These are phyloP conservation scores for Psettodes erumei DNA, from an alignment of 2,113 vertebrate genomes.

Conservation along the genomic window DNA sequence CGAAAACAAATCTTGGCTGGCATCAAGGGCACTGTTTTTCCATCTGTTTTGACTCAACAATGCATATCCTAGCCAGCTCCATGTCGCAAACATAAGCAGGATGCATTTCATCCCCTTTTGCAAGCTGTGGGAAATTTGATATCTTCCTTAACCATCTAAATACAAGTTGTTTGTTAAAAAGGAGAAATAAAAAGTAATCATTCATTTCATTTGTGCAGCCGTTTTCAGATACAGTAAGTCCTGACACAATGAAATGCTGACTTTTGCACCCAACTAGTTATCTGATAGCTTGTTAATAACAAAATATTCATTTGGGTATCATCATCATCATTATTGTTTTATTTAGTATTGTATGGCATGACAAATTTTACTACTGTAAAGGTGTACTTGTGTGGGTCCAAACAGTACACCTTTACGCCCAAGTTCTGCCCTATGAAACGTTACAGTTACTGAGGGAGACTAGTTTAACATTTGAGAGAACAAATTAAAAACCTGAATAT, in stretches of 20 bases:
- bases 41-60: slow-evolving; percentile 46
- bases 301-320: background rate
- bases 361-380: background rate
- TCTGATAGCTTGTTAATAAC: background rate
- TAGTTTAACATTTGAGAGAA: too few species aligned
- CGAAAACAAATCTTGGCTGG: slow-evolving; percentile 33
- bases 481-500: too few species aligned
- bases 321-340: background rate
- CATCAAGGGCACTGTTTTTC: slow-evolving; percentile 12
- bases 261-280: background rate
- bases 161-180: slow-evolving; percentile 19
- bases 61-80: slow-evolving; percentile 1
- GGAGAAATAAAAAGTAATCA: slow-evolving; percentile 25
- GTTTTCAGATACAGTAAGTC: slow-evolving; percentile 9
- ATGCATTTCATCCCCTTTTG: slow-evolving; percentile 24
- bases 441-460: too few species aligned
- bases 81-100: slow-evolving; percentile 16
- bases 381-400: background rate
- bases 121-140: slow-evolving; percentile 34
- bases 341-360: background rate
- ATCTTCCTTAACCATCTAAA: background rate
- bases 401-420: background rate
- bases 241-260: slow-evolving; percentile 5
- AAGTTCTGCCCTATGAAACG: background rate
- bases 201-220: background rate